Percentiles rank a stretch among this genome's conserved stretches.
phyloP scores from a whole-genome alignment of 1,140 invertebrate species.

The Chymomyza costata region DNA sequence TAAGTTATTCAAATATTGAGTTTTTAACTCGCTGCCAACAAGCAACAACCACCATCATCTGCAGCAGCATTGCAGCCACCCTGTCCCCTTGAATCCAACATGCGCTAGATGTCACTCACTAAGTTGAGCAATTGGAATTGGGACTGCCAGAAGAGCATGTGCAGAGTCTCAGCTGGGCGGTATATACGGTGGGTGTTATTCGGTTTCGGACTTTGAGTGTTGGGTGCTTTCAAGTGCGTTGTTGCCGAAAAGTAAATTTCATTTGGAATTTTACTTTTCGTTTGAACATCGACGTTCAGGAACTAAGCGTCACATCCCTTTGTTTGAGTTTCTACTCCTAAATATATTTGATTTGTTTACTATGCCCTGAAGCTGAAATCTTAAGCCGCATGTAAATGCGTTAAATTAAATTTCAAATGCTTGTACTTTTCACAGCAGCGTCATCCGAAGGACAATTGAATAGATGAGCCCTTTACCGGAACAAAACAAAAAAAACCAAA shows the following conservation, averaged over 20 bases:
- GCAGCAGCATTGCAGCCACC: too few species aligned
- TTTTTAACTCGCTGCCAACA: conserved; percentile 53
- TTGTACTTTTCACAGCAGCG: conserved; percentile 46
- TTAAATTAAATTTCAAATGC: conserved; percentile 72
- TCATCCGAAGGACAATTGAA: conserved; percentile 39
- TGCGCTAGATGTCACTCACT: too few species aligned
- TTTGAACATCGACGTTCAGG: not conserved
- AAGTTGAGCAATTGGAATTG: too few species aligned
- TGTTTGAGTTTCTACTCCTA: conserved; percentile 66
- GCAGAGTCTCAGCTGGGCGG: too few species aligned
- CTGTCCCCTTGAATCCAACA: too few species aligned
- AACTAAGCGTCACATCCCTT: conserved; percentile 48
- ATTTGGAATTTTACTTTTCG: conserved; percentile 32
- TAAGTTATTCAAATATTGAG: conserved; percentile 74
- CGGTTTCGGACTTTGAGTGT: too few species aligned
- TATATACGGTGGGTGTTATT: too few species aligned
- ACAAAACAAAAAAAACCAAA: not conserved
- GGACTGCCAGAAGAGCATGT: too few species aligned
- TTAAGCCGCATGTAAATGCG: conserved; percentile 72
- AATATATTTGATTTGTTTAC: conserved; percentile 72
- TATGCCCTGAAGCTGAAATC: conserved; percentile 57
- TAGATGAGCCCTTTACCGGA: conserved; percentile 1
- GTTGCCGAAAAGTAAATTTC: conserved; percentile 55
- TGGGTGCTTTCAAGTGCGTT: conserved; percentile 21
- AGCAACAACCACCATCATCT: not conserved